Evolutionary conservation across 2,888 invertebrate species (phyloP).

Genomic region (Alcis repandata): DNA sequence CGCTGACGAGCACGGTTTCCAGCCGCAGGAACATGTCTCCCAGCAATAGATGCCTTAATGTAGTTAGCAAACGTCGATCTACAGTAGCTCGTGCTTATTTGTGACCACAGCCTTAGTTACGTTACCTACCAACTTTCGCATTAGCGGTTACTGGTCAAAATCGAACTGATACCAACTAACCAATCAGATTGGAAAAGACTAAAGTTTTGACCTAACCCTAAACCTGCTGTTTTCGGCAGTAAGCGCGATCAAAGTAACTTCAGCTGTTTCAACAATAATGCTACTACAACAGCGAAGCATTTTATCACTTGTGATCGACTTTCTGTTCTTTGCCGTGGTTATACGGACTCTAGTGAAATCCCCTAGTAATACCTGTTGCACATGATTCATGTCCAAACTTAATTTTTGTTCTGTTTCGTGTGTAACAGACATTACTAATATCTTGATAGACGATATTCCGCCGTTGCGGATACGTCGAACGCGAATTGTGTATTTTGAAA

Average conservation of each 20-base stretch:
- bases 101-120: not conserved
- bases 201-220: no score
- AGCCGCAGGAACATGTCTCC: slow-evolving; percentile 75
- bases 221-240: not conserved
- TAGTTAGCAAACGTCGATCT: slow-evolving; percentile 1
- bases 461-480: slow-evolving; percentile 39
- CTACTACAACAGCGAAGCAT: not conserved
- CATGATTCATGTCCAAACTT: slow-evolving; percentile 4
- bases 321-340: not conserved
- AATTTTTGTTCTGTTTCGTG: slow-evolving; percentile 5
- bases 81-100: not conserved
- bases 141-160: no score
- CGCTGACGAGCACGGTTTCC: slow-evolving; percentile 88
- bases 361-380: slow-evolving; percentile 14
- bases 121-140: no score
- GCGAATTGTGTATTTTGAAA: slow-evolving; percentile 45
- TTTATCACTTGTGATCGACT: slow-evolving; percentile 7
- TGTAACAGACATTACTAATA: slow-evolving; percentile 23
- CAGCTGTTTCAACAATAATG: not conserved
- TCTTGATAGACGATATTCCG: slow-evolving; percentile 41
- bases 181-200: not conserved
- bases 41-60: slow-evolving; percentile 32
- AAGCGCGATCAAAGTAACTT: not conserved
- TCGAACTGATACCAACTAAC: not conserved
- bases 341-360: slow-evolving; percentile 16